A percentile compares a stretch with the other conserved stretches of the same genome.
Evolutionary conservation across 2,888 invertebrate genomes (phyloP).

Genomic region (Dicyrtomina minuta): DNA sequence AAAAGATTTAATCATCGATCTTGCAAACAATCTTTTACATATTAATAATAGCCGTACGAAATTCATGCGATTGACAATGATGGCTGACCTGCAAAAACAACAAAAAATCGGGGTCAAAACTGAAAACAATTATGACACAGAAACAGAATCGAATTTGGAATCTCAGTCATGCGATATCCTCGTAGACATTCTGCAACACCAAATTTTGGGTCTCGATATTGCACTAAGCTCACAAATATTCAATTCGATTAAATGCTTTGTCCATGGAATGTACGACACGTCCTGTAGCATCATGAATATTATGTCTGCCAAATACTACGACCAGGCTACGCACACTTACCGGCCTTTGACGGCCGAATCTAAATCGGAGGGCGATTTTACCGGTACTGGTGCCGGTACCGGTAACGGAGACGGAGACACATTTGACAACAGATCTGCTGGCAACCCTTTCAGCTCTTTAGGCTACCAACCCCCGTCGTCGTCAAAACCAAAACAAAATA

Average conservation of each 20-base stretch:
- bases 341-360: neutral
- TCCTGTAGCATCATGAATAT: conserved; percentile 21
- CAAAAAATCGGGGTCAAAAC: neutral
- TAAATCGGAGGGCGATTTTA: neutral
- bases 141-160: neutral
- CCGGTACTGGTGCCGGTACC: neutral
- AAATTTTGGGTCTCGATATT: conserved; percentile 17
- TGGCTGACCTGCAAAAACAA: neutral
- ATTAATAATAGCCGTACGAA: conserved; percentile 16
- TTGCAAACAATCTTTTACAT: conserved; percentile 14
- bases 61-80: conserved; percentile 12
- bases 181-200: conserved; percentile 4
- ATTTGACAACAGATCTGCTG: neutral
- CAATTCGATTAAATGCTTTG: conserved; percentile 21
- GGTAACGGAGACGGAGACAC: neutral
- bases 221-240: conserved; percentile 18
- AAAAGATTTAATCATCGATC: conserved; percentile 1
- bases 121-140: too few relatives aligned
- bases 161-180: conserved; percentile 6
- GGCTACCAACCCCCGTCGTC: too few relatives aligned
- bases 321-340: neutral
- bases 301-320: conserved; percentile 20
- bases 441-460: too few relatives aligned
- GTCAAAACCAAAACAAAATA: too few relatives aligned
- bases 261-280: conserved; percentile 16